Evolutionary conservation across 2,113 vertebrate genomes (phyloP).

Genomic region (Cyprinodon tularosa): DNA sequence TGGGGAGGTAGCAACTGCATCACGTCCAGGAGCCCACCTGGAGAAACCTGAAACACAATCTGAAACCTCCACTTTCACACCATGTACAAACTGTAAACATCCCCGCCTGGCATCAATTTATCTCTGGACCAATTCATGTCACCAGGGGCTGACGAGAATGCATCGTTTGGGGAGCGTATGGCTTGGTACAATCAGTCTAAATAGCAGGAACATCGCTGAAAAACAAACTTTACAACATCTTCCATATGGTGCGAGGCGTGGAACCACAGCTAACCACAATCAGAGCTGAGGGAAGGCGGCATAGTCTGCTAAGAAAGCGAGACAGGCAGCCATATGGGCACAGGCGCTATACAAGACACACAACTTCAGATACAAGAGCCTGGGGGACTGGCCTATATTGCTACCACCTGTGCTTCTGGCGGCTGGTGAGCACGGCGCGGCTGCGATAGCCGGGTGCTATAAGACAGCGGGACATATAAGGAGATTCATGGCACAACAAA

Average conservation of each 20-base stretch:
- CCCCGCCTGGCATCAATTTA: constrained; percentile 69
- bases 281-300: constrained; percentile 75
- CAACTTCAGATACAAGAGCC: constrained; percentile 89
- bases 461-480: constrained; percentile 28
- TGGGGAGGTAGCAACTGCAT: constrained; percentile 79
- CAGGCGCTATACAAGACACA: constrained; percentile 90
- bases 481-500: constrained; percentile 61
- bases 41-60: constrained; percentile 54
- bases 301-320: constrained; percentile 81
- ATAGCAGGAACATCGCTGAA: constrained; percentile 51
- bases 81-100: constrained; percentile 68
- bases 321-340: constrained; percentile 90
- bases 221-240: constrained; percentile 74
- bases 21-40: constrained; percentile 81
- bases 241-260: constrained; percentile 70
- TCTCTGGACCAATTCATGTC: constrained; percentile 57
- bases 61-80: constrained; percentile 56
- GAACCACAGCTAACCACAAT: constrained; percentile 75
- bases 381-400: constrained; percentile 91
- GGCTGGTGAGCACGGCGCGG: constrained; percentile 38
- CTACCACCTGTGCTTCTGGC: constrained; percentile 86
- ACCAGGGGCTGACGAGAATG: constrained; percentile 42
- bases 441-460: constrained; percentile 41
- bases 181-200: constrained; percentile 55
- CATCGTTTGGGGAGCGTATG: constrained; percentile 42